Percentiles rank a stretch among this genome's conserved stretches.
phyloP scores from a whole-genome alignment of 2,888 invertebrate species.

The Galeopsomyia nigrocyanea region DNA sequence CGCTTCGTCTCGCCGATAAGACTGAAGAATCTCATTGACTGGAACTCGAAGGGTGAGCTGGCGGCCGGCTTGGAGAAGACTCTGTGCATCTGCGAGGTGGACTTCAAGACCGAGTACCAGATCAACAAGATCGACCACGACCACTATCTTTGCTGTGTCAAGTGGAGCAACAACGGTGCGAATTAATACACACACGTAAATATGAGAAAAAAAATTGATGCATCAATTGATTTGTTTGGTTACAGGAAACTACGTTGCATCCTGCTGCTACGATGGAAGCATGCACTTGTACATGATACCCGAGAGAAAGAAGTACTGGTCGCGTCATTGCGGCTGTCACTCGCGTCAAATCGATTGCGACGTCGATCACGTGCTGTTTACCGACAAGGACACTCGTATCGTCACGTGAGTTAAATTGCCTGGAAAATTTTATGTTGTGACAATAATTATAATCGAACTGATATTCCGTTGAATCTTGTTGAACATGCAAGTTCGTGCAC shows the following conservation, averaged over 20 bases:
- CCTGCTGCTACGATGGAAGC: constrained; percentile 36
- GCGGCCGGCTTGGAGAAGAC: constrained; percentile 44
- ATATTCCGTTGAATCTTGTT: not conserved
- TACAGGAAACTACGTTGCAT: constrained; percentile 44
- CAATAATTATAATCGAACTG: no score
- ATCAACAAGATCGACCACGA: constrained; percentile 20
- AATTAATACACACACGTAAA: not conserved
- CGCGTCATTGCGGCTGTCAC: constrained; percentile 41
- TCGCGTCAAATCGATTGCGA: not conserved
- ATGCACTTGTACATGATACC: constrained; percentile 24
- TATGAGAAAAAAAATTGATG: not conserved
- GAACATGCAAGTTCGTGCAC: constrained; percentile 52
- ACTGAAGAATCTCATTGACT: constrained; percentile 53
- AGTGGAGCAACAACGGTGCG: constrained; percentile 53
- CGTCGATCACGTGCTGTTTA: not conserved
- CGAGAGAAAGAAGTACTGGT: constrained; percentile 52
- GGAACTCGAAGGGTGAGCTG: constrained; percentile 55
- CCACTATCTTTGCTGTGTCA: constrained; percentile 46
- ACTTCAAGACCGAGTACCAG: constrained; percentile 28
- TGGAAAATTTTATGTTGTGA: not conserved
- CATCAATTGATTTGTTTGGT: constrained; percentile 43
- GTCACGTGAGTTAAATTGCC: constrained; percentile 52
- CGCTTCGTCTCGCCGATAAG: constrained; percentile 40
- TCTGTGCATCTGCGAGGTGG: constrained; percentile 47
- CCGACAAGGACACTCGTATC: constrained; percentile 52